Evolutionary conservation across 2,888 invertebrate species (phyloP).

Genomic region (Drosophila tripunctata): DNA sequence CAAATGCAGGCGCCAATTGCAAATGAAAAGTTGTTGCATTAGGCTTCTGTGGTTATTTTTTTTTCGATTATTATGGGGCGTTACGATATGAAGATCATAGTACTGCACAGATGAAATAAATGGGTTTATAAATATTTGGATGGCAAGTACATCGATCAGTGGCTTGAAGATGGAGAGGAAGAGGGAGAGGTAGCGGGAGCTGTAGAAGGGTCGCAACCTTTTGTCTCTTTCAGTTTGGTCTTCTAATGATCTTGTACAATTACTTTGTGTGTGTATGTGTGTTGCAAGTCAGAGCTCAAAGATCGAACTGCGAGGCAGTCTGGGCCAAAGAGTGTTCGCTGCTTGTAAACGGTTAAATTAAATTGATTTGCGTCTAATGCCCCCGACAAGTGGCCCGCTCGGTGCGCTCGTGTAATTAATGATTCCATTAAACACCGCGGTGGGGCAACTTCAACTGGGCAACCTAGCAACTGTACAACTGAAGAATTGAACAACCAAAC

Average conservation of each 20-base stretch:
- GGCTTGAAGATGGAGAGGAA: neutral
- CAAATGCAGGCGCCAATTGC: constrained; percentile 79
- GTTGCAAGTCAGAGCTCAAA: constrained; percentile 34
- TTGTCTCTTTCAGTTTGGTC: neutral
- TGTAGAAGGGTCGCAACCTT: neutral
- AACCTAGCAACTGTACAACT: constrained; percentile 21
- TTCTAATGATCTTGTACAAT: constrained; percentile 77
- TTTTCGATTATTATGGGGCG: constrained; percentile 44
- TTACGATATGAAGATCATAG: constrained; percentile 31
- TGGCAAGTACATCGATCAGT: constrained; percentile 64
- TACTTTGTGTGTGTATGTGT: constrained; percentile 37
- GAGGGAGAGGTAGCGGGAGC: neutral
- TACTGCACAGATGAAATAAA: constrained; percentile 61
- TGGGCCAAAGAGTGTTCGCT: constrained; percentile 43
- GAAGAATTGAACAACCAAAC: constrained; percentile 12
- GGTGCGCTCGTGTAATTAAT: constrained; percentile 68
- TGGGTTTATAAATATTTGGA: constrained; percentile 82
- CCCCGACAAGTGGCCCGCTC: constrained; percentile 79
- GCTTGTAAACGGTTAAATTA: constrained; percentile 80
- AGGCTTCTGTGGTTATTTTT: constrained; percentile 52
- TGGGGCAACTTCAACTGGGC: constrained; percentile 37
- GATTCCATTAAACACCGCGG: constrained; percentile 79
- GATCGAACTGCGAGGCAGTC: constrained; percentile 18
- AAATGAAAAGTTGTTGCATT: constrained; percentile 42
- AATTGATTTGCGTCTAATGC: constrained; percentile 81